Evolutionary conservation across 2,797 vertebrate genomes (phyloP), one percentile per base, ranked within the genome.

Genomic region (Poecilia velifera): DNA sequence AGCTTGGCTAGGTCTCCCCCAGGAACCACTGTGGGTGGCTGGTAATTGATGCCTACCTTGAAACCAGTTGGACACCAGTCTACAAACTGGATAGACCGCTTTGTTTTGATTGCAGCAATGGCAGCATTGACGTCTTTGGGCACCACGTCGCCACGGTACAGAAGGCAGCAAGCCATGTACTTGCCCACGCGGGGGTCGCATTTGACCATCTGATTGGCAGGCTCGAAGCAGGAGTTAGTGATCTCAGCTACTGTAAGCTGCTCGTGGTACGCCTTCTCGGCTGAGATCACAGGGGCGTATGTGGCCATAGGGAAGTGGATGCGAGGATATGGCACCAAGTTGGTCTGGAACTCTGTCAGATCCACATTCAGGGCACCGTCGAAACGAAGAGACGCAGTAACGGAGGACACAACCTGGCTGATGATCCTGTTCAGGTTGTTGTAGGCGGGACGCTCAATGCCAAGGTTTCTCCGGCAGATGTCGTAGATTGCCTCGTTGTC

Each of bases 61-160:
- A 71, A 71, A 71, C 68, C 68, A 46, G 68, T 71, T 71, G 68
- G 68, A 46, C 68, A 71, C 68, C 68, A 71, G 68, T 71, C 68
- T 5, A 71, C 68, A 71, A 71, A 71, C 68, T 71, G 68, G 68
- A 71, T 71, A 45, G 41, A 71, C 43, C 43, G 68, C 22, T 71
- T 72, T 72, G 46, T 57, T 71, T 72, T 31, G 25, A 72, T 45
- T 57, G 47, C 31, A 41, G 66, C 57, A 25, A 78, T 78, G 51
- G 68, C 55, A 28, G 31, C 34, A 13, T 36, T 53, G 31, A 55
- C 68, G 0, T 71, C 68, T 71, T 71, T 71, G 68, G 68, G 68
- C 41, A 28, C 43, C 5, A 71, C 68, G 1, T 46, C 43, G 6
- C 68, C 68, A 3, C 68, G 41, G 43, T 71, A 71, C 41, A 71